phyloP scores from a whole-genome alignment of 2,888 invertebrate genomes.

The Crioceris asparagi region DNA sequence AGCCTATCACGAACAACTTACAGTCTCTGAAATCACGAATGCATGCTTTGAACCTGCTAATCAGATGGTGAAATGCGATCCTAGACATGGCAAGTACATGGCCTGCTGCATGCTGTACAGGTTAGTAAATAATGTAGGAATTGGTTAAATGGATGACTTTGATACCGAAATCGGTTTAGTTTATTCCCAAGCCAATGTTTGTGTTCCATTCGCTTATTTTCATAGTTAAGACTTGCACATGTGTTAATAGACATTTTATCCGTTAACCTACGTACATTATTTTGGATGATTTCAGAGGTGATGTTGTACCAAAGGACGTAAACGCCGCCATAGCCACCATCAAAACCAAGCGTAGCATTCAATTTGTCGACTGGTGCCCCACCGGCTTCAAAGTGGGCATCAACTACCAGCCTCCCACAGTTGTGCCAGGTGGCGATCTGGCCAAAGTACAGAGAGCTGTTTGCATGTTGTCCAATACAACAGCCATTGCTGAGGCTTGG shows the following conservation, averaged over 20 bases:
- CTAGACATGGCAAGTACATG: conserved; percentile 85
- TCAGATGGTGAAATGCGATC: conserved; percentile 90
- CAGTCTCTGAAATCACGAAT: conserved; percentile 87
- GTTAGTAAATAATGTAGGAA: conserved; percentile 25
- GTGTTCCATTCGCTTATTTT: neutral
- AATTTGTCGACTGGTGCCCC: conserved; percentile 52
- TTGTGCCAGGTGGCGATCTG: conserved; percentile 80
- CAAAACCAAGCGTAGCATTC: conserved; percentile 84
- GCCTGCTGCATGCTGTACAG: conserved; percentile 89
- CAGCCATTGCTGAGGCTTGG: conserved; percentile 95
- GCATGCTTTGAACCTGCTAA: conserved; percentile 93
- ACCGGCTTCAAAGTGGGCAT: conserved; percentile 51
- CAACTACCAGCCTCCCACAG: conserved; percentile 76
- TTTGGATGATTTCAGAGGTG: conserved; percentile 20
- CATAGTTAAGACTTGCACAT: conserved; percentile 1
- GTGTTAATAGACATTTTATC: neutral
- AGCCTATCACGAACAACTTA: conserved; percentile 85
- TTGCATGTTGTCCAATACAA: conserved; percentile 95
- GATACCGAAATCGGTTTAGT: neutral
- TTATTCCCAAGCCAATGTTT: neutral
- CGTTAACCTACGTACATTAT: neutral
- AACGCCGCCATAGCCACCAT: conserved; percentile 88
- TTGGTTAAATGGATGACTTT: neutral
- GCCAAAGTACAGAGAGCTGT: conserved; percentile 91
- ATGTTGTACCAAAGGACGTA: conserved; percentile 57